Evolutionary conservation across 2,113 vertebrate genomes (phyloP).

Genomic region (Toxotes chatareus): DNA sequence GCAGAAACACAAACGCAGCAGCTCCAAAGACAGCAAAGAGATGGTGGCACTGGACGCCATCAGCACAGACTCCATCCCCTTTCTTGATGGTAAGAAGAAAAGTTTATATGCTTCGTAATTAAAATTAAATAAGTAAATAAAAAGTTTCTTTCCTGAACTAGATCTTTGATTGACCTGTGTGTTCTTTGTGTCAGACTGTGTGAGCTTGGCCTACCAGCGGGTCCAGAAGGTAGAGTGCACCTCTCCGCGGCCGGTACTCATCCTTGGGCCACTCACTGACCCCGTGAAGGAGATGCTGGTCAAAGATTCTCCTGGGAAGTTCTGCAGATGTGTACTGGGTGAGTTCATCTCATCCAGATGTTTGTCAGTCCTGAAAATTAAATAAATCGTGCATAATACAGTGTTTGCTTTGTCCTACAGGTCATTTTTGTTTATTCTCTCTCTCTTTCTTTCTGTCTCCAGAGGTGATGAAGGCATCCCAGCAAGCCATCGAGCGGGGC

Average conservation of each 20-base stretch:
- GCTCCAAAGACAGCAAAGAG: constrained; percentile 98
- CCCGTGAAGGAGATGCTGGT: constrained; percentile 98
- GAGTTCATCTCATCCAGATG: constrained; percentile 53
- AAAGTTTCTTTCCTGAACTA: background rate
- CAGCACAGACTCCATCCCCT: constrained; percentile 95
- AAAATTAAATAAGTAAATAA: background rate
- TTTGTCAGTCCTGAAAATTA: background rate
- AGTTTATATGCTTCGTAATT: background rate
- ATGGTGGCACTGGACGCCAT: constrained; percentile 93
- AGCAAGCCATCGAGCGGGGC: constrained; percentile 96
- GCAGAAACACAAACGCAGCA: constrained; percentile 96
- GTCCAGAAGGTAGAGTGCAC: constrained; percentile 96
- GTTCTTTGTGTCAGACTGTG: constrained; percentile 84
- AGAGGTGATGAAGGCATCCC: constrained; percentile 99
- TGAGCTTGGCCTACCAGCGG: constrained; percentile 95
- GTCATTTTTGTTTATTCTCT: background rate
- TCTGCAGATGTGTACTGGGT: constrained; percentile 97
- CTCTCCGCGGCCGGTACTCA: constrained; percentile 91
- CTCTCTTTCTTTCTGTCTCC: constrained; percentile 45
- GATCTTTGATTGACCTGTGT: background rate
- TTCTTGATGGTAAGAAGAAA: constrained; percentile 91
- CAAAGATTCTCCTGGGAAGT: constrained; percentile 95
- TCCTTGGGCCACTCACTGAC: constrained; percentile 95
- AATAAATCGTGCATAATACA: too few relatives aligned
- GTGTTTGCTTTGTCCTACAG: background rate